These are phyloP conservation scores for Lanius ludovicianus DNA, from an alignment of 2,113 vertebrate genomes.

Conservation along the genomic window DNA sequence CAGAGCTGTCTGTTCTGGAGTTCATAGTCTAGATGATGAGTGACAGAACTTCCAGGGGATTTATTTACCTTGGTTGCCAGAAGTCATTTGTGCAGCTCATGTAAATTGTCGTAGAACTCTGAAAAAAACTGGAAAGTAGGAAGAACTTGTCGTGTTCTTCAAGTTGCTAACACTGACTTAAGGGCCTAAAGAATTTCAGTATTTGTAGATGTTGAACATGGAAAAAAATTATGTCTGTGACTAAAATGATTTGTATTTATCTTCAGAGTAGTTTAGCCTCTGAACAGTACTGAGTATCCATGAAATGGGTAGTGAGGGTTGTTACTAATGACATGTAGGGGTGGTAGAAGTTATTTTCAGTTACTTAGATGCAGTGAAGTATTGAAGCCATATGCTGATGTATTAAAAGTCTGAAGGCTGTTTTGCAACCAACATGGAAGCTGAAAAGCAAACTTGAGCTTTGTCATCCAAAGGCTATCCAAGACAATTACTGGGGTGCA, in stretches of 20 bases:
- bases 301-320: not conserved
- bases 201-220: not conserved
- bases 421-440: not conserved
- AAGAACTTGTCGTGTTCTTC: not conserved
- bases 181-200: not conserved
- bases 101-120: not conserved
- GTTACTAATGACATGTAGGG: not conserved
- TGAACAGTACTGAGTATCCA: not conserved
- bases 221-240: not conserved
- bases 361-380: not conserved
- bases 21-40: not conserved
- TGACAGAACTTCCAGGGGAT: not conserved
- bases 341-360: not conserved
- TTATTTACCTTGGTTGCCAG: not conserved
- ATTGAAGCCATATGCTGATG: not conserved
- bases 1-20: not conserved
- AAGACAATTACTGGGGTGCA: not conserved
- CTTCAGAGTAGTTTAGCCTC: not conserved
- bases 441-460: not conserved
- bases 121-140: not conserved
- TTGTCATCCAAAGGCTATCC: not conserved
- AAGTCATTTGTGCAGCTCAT: not conserved
- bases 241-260: not conserved
- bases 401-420: not conserved
- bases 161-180: not conserved